Conservation (phyloP, 2,113 vertebrate species). For the Dromas ardeola region DNA sequence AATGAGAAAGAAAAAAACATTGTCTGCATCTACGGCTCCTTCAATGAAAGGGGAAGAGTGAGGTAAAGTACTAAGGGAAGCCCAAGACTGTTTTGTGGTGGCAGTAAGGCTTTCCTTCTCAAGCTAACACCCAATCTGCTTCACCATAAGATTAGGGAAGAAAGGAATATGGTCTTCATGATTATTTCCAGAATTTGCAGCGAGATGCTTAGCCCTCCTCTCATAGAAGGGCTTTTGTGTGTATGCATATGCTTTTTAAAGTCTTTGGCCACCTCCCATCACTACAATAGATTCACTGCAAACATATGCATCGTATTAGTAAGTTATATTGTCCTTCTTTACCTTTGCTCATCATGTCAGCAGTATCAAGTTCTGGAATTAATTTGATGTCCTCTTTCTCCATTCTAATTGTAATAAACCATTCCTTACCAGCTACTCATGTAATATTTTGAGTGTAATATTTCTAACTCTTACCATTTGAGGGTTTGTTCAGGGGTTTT, state of each 20-base stretch:
- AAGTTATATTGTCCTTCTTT: constrained; percentile 7
- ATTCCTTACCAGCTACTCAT: not conserved
- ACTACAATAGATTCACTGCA: not conserved
- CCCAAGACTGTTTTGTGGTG: not conserved
- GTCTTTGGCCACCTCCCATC: constrained; percentile 8
- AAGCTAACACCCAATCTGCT: not conserved
- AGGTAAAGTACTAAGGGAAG: not conserved
- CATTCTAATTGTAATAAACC: not conserved
- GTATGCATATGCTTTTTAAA: not conserved
- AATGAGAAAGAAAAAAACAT: not conserved
- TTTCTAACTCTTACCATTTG: not conserved
- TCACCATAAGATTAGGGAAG: not conserved
- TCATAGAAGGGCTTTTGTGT: not conserved
- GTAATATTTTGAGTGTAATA: not conserved
- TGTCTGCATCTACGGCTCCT: not conserved
- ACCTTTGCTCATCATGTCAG: constrained; percentile 18
- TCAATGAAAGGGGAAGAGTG: not conserved
- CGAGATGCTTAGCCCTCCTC: not conserved
- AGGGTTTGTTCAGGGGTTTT: not conserved
- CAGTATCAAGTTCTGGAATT: constrained; percentile 14
- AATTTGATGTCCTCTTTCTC: constrained; percentile 19
- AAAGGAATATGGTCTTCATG: not conserved
- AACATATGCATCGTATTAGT: not conserved
- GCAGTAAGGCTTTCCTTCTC: not conserved
- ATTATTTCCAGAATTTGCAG: constrained; percentile 52